Percentiles rank a stretch among this genome's conserved stretches.
Evolutionary conservation across 2,113 vertebrate species (phyloP).

Genomic region (Eptesicus fuscus): DNA sequence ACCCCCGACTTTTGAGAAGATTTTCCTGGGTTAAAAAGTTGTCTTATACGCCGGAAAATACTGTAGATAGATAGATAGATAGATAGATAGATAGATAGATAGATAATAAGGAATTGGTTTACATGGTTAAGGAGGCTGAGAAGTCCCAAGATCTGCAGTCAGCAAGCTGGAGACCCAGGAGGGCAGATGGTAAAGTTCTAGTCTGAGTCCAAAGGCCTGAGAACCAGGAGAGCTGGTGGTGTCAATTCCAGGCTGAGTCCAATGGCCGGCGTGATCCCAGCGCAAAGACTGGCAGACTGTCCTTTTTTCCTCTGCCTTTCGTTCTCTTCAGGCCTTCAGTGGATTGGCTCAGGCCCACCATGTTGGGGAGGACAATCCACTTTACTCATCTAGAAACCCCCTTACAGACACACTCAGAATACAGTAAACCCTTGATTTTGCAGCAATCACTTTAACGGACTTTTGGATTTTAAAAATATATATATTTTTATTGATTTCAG

Average conservation of each 20-base stretch:
- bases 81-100: not conserved
- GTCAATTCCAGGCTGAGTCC: not conserved
- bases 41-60: no score
- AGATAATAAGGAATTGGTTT: not conserved
- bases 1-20: no score
- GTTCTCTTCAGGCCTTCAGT: not conserved
- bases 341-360: not conserved
- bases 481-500: no score
- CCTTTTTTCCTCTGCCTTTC: not conserved
- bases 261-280: not conserved
- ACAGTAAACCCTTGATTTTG: not conserved
- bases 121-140: not conserved
- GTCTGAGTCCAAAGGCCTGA: not conserved
- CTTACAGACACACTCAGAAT: not conserved
- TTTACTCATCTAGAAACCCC: not conserved
- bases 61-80: no score
- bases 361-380: not conserved
- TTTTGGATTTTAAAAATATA: no score
- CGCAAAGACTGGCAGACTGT: not conserved
- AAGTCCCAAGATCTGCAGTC: not conserved
- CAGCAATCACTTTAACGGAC: no score
- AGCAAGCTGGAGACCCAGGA: not conserved
- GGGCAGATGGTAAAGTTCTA: not conserved
- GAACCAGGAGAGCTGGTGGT: not conserved
- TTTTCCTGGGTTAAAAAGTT: no score